These are phyloP conservation scores for Triplophysa dalaica DNA, from an alignment of 2,113 vertebrate species.

Conservation along the genomic window DNA sequence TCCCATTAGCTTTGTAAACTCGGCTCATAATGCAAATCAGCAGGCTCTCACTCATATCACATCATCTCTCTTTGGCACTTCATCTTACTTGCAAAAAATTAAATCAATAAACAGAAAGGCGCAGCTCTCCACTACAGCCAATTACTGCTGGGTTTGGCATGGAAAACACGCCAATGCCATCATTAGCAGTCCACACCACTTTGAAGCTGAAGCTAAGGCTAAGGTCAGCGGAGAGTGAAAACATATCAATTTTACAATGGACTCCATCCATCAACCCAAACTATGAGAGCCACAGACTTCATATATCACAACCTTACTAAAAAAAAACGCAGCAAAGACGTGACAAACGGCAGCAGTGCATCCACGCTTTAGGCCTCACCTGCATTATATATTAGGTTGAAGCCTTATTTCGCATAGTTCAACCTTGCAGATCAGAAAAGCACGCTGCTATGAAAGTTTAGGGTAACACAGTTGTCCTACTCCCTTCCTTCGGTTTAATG, in stretches of 20 bases:
- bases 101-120: slow-evolving; percentile 66
- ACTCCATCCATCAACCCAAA: slow-evolving; percentile 51
- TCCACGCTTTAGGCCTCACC: neutral
- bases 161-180: slow-evolving; percentile 56
- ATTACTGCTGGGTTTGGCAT: slow-evolving; percentile 63
- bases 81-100: slow-evolving; percentile 51
- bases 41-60: slow-evolving; percentile 47
- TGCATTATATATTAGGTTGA: neutral
- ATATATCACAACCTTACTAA: slow-evolving; percentile 45
- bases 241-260: slow-evolving; percentile 57
- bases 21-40: slow-evolving; percentile 46
- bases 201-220: slow-evolving; percentile 52
- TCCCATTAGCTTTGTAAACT: slow-evolving; percentile 19
- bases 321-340: neutral
- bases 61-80: slow-evolving; percentile 61
- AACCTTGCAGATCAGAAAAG: neutral
- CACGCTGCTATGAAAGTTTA: slow-evolving; percentile 6
- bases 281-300: slow-evolving; percentile 37
- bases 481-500: neutral
- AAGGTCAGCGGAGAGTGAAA: slow-evolving; percentile 65
- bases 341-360: slow-evolving; percentile 4
- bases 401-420: slow-evolving; percentile 5
- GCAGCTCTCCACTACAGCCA: slow-evolving; percentile 60
- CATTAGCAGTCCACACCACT: slow-evolving; percentile 61
- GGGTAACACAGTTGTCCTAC: slow-evolving; percentile 19